Conservation (phyloP, 2,888 invertebrate genomes). For the Thymelicus lineola region DNA sequence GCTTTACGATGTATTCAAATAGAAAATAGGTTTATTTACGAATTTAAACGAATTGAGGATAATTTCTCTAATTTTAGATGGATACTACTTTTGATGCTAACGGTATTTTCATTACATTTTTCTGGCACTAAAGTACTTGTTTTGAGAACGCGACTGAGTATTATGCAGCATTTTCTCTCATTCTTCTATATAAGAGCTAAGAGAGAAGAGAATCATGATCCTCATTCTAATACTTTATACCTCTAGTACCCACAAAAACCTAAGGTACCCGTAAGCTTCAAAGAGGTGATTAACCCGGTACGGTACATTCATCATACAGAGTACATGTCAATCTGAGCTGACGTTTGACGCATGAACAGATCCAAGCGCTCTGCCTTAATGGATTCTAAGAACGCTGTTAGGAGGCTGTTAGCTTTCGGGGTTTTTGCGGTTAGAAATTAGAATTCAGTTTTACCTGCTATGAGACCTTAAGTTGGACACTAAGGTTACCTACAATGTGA, state of each 20-base stretch:
- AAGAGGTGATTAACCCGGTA: constrained; percentile 7
- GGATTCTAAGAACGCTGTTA: constrained; percentile 5
- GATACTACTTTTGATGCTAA: too few relatives aligned
- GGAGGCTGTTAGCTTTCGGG: not conserved
- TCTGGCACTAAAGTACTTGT: too few relatives aligned
- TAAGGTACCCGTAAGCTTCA: not conserved
- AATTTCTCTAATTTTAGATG: too few relatives aligned
- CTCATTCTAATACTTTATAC: not conserved
- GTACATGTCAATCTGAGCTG: constrained; percentile 13
- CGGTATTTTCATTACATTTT: too few relatives aligned
- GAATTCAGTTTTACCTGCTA: not conserved
- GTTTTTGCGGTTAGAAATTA: constrained; percentile 3
- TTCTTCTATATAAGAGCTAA: too few relatives aligned
- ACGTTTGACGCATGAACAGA: constrained; percentile 19
- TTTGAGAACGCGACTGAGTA: too few relatives aligned
- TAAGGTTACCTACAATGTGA: too few relatives aligned
- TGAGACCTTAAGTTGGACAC: too few relatives aligned
- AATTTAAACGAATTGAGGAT: not conserved
- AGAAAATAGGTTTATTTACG: not conserved
- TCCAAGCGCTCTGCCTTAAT: constrained; percentile 3
- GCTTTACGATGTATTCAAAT: too few relatives aligned
- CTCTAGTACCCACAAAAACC: not conserved
- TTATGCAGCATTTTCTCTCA: too few relatives aligned
- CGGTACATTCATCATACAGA: constrained; percentile 5
- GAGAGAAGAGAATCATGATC: not conserved